Evolutionary conservation across 2,888 invertebrate species (phyloP).

Genomic region (Danaus chrysippus): DNA sequence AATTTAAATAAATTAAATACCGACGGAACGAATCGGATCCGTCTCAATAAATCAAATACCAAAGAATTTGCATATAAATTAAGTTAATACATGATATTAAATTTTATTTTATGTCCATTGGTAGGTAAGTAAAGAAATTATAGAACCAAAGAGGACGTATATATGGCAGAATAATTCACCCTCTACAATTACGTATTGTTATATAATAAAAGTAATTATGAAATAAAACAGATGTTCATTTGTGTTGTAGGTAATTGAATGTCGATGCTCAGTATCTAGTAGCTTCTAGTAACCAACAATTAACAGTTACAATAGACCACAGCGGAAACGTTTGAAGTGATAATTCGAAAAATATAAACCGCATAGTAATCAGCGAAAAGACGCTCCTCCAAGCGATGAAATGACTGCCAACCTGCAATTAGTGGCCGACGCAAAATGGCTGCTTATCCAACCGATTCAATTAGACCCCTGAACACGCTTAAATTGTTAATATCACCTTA

Average conservation of each 20-base stretch:
- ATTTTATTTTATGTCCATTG: conserved; percentile 6
- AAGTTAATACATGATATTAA: conserved; percentile 19
- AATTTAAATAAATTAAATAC: conserved; percentile 20
- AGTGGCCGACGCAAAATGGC: conserved; percentile 74
- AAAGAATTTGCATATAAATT: conserved; percentile 23
- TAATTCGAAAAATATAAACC: conserved; percentile 77
- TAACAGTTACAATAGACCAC: conserved; percentile 59
- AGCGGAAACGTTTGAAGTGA: conserved; percentile 71
- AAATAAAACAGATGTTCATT: conserved; percentile 27
- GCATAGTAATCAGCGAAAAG: conserved; percentile 66
- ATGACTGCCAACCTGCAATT: conserved; percentile 69
- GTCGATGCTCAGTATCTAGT: conserved; percentile 25
- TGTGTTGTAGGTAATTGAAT: conserved; percentile 24
- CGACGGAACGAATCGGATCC: conserved; percentile 17
- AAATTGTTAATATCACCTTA: conserved; percentile 23
- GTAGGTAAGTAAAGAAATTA: not conserved
- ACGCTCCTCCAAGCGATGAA: conserved; percentile 66
- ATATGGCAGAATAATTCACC: too few species aligned
- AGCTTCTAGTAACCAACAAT: conserved; percentile 42
- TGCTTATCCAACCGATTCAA: conserved; percentile 51
- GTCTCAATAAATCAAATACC: conserved; percentile 19
- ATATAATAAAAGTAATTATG: not conserved
- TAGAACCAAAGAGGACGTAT: too few species aligned
- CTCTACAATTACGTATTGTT: too few species aligned
- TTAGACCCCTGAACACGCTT: conserved; percentile 27